Evolutionary conservation across 2,888 invertebrate species (phyloP).

Genomic region (Eumerus sabulonum): DNA sequence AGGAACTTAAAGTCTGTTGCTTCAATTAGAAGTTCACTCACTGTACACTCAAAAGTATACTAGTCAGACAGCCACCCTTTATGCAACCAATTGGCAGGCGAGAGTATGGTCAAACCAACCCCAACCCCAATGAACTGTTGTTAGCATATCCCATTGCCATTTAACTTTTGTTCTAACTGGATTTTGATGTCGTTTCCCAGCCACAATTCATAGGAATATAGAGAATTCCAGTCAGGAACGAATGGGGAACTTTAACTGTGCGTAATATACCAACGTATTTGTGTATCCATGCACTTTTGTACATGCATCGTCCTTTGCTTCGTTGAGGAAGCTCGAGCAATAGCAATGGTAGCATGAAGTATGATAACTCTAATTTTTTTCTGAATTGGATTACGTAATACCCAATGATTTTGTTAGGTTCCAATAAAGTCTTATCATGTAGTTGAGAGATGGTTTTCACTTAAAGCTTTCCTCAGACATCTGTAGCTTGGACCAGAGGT

Average conservation of each 20-base stretch:
- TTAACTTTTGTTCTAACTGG: constrained; percentile 25
- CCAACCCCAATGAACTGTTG: neutral
- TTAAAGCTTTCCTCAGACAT: constrained; percentile 17
- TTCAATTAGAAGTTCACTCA: constrained; percentile 7
- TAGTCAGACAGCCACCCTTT: neutral
- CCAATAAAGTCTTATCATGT: constrained; percentile 40
- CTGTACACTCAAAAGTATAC: constrained; percentile 9
- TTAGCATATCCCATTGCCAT: constrained; percentile 24
- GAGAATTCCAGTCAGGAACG: neutral
- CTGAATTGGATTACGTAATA: constrained; percentile 48
- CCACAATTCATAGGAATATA: constrained; percentile 24
- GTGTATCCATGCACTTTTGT: neutral
- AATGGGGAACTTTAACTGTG: neutral
- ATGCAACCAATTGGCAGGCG: too few species aligned
- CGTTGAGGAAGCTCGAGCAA: neutral
- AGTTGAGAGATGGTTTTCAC: constrained; percentile 32
- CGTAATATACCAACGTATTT: neutral
- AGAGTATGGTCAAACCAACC: too few species aligned
- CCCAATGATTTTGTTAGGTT: constrained; percentile 42
- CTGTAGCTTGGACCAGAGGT: constrained; percentile 13
- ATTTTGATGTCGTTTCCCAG: constrained; percentile 32
- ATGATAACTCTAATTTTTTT: constrained; percentile 15
- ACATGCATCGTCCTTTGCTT: too few species aligned
- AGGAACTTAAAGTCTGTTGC: neutral
- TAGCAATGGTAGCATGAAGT: constrained; percentile 25